phyloP scores from a whole-genome alignment of 2,888 invertebrate genomes.

The Drosophila anceps region DNA sequence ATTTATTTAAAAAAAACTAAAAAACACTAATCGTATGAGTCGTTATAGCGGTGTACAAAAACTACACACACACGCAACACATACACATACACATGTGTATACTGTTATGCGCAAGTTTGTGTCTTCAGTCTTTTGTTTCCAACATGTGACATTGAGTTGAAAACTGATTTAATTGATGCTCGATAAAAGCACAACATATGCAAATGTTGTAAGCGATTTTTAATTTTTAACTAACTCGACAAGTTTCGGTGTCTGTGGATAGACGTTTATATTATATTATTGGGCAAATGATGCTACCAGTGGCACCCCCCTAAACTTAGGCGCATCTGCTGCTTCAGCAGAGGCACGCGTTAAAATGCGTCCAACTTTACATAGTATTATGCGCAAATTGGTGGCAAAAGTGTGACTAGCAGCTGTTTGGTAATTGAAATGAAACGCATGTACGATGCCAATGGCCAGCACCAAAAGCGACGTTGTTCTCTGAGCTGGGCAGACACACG shows the following conservation, averaged over 20 bases:
- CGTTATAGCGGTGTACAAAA: constrained; percentile 47
- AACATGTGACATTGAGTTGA: constrained; percentile 51
- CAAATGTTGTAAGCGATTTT: constrained; percentile 15
- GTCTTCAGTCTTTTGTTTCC: constrained; percentile 75
- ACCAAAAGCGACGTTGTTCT: constrained; percentile 30
- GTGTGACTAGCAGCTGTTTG: constrained; percentile 40
- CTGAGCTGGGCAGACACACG: constrained; percentile 17
- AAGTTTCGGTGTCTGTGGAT: not conserved
- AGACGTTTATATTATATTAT: not conserved
- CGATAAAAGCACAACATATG: constrained; percentile 8
- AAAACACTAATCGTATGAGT: constrained; percentile 65
- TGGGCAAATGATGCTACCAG: not conserved
- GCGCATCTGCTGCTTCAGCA: not conserved
- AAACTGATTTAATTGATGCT: constrained; percentile 39
- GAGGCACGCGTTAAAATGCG: constrained; percentile 48
- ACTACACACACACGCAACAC: constrained; percentile 1
- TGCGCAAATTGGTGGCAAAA: constrained; percentile 18
- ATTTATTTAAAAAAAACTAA: constrained; percentile 32
- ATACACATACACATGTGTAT: not conserved
- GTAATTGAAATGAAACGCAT: constrained; percentile 56
- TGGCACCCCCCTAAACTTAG: not conserved
- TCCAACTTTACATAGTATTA: constrained; percentile 23
- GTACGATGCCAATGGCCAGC: constrained; percentile 23
- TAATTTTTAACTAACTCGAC: constrained; percentile 5
- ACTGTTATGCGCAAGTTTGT: constrained; percentile 57